Evolutionary conservation across 2,113 vertebrate genomes (phyloP).

Genomic region (Myotis davidii): DNA sequence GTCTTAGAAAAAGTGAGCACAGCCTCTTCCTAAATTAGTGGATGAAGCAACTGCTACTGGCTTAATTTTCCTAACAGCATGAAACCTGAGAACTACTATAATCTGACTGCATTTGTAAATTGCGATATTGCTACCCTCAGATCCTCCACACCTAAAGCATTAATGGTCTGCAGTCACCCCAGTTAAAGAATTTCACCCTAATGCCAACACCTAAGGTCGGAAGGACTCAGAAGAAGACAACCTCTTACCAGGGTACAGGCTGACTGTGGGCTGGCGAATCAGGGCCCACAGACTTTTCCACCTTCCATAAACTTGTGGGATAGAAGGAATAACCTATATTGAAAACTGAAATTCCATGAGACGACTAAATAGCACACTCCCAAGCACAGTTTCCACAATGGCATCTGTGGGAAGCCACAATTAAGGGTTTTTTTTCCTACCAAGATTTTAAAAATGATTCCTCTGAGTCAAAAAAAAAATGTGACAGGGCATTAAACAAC

Average conservation of each 20-base stretch:
- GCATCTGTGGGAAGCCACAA: constrained; percentile 53
- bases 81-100: neutral
- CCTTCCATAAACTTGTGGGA: neutral
- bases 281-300: neutral
- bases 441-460: constrained; percentile 40
- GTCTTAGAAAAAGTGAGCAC: neutral
- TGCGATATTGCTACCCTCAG: neutral
- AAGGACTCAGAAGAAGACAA: neutral
- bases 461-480: constrained; percentile 68
- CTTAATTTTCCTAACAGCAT: neutral
- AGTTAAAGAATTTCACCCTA: neutral
- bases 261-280: neutral
- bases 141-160: neutral
- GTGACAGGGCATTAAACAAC: constrained; percentile 13
- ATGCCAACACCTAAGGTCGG: too few relatives aligned
- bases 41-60: neutral
- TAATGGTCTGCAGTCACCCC: neutral
- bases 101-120: neutral
- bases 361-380: neutral
- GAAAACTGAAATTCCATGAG: neutral
- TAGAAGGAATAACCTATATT: neutral
- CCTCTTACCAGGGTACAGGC: fast-evolving
- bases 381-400: constrained; percentile 33
- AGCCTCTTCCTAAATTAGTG: neutral
- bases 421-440: neutral